Evolutionary conservation across 1,140 invertebrate genomes (phyloP).

Genomic region (Cyrtorhinus lividipennis): DNA sequence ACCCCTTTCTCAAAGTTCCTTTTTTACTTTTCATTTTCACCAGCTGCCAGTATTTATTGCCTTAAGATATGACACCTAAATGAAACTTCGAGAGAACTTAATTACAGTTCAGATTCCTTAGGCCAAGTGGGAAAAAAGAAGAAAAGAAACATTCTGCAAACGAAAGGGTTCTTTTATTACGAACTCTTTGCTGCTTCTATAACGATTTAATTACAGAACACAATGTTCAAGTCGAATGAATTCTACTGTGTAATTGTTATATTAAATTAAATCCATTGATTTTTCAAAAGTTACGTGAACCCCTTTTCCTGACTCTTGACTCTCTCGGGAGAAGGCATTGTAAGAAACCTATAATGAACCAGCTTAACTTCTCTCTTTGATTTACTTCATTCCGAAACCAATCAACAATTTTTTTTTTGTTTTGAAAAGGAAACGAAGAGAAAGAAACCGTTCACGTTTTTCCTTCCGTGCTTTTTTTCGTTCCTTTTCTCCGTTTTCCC

Average conservation of each 20-base stretch:
- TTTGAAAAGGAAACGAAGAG: background rate
- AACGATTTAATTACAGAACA: constrained; percentile 22
- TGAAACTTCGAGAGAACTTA: constrained; percentile 23
- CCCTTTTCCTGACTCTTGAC: background rate
- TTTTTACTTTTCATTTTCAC: constrained; percentile 21
- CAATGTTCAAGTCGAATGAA: constrained; percentile 19
- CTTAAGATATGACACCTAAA: constrained; percentile 24
- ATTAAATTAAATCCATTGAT: constrained; percentile 23
- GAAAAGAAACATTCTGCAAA: constrained; percentile 10
- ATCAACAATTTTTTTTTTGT: constrained; percentile 6
- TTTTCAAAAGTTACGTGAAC: constrained; percentile 13
- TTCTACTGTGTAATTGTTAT: constrained; percentile 24
- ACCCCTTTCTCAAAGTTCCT: background rate
- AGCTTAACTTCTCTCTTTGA: background rate
- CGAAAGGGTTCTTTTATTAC: constrained; percentile 19
- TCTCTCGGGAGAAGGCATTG: background rate
- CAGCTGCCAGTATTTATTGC: constrained; percentile 23
- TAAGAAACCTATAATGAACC: background rate
- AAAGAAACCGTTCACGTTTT: background rate
- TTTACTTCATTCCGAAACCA: background rate
- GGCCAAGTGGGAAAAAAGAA: constrained; percentile 1
- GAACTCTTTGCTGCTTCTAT: constrained; percentile 19
- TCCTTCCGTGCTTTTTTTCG: background rate
- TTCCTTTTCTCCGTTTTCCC: background rate
- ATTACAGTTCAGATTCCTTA: constrained; percentile 21